These are phyloP conservation scores for Drosophila oshimai DNA, from an alignment of 1,140 invertebrate genomes.

Conservation along the genomic window DNA sequence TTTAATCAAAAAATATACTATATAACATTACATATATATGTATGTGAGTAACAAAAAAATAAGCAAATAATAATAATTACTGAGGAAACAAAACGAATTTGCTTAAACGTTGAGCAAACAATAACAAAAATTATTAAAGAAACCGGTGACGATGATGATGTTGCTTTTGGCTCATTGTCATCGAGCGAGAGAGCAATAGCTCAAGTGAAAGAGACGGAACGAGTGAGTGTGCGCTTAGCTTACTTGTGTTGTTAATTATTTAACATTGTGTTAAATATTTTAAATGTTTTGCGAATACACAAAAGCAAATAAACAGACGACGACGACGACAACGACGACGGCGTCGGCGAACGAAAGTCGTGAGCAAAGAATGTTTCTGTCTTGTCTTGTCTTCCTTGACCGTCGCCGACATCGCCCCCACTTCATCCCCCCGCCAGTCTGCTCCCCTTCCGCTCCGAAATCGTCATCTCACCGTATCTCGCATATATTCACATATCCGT, in stretches of 20 bases:
- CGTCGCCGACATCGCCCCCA: neutral
- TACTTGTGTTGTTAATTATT: conserved; percentile 75
- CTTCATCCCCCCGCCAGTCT: neutral
- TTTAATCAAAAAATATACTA: neutral
- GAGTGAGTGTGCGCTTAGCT: conserved; percentile 13
- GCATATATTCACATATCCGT: conserved; percentile 30
- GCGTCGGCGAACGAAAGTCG: conserved; percentile 39
- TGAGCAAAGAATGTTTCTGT: conserved; percentile 69
- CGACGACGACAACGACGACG: conserved; percentile 7
- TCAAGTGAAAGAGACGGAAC: neutral
- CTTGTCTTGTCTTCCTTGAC: conserved; percentile 19
- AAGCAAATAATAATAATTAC: conserved; percentile 13
- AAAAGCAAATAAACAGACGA: conserved; percentile 54
- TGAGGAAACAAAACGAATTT: conserved; percentile 25
- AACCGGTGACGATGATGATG: conserved; percentile 32
- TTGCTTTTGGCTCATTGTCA: conserved; percentile 12
- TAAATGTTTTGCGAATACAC: conserved; percentile 66
- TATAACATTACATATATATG: neutral
- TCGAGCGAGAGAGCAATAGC: neutral
- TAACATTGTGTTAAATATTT: conserved; percentile 77
- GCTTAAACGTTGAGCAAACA: conserved; percentile 18
- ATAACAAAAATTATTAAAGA: conserved; percentile 16
- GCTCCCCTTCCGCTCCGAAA: conserved; percentile 2
- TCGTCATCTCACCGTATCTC: conserved; percentile 24
- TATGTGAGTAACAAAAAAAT: too few relatives aligned